phyloP scores from a whole-genome alignment of 2,888 invertebrate genomes.

The Cephalotes varians region DNA sequence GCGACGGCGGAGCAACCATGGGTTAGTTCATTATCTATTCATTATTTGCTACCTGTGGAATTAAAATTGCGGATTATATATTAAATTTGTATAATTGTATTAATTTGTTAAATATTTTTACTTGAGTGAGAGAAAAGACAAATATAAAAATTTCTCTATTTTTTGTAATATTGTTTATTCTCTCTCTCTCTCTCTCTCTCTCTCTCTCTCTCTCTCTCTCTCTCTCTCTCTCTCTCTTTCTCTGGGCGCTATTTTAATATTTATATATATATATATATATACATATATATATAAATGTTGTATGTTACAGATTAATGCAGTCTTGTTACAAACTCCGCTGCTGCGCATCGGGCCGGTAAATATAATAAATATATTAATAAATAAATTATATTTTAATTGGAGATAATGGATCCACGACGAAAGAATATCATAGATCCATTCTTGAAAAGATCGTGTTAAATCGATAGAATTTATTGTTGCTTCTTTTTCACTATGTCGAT shows the following conservation, averaged over 20 bases:
- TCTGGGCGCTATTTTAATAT: background rate
- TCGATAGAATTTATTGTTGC: no score
- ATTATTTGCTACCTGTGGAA: background rate
- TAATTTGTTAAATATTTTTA: background rate
- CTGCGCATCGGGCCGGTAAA: background rate
- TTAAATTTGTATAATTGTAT: background rate
- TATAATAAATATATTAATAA: no score
- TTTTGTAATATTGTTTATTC: constrained; percentile 5
- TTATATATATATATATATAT: no score
- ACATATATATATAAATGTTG: no score
- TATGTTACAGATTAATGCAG: background rate
- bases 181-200: no score
- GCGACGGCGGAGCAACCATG: background rate
- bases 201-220: no score
- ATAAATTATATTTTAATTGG: background rate
- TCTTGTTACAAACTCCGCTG: background rate
- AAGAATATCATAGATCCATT: background rate
- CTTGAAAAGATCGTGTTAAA: no score
- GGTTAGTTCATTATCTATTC: background rate
- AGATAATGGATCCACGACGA: background rate
- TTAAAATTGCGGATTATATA: background rate
- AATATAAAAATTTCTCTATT: background rate
- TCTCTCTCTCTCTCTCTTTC: no score
- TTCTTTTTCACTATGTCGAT: no score
- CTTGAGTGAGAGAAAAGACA: background rate